Conservation (phyloP, 1,140 invertebrate genomes). For the Diuraphis noxia region DNA sequence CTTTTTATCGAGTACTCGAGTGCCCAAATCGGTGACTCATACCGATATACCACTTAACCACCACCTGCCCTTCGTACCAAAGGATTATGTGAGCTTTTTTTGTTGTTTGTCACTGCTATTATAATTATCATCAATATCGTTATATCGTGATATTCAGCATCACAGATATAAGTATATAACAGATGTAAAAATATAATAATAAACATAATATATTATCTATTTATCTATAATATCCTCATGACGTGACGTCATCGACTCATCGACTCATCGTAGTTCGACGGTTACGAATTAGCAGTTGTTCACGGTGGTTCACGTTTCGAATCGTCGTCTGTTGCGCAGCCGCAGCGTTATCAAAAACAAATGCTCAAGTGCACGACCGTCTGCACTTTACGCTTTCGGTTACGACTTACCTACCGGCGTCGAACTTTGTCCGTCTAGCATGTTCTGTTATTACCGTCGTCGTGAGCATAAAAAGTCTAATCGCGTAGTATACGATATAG, state of each 20-base stretch:
- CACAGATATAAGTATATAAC: too few species aligned
- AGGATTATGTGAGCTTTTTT: not conserved
- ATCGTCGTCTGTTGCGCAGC: not conserved
- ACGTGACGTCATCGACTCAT: too few species aligned
- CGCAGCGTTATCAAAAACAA: not conserved
- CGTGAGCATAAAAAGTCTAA: not conserved
- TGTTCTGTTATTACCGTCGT: not conserved
- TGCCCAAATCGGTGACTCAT: not conserved
- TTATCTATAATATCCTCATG: too few species aligned
- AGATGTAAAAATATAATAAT: too few species aligned
- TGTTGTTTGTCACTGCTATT: too few species aligned
- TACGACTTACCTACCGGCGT: not conserved
- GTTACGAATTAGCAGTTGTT: not conserved
- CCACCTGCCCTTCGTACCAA: too few species aligned
- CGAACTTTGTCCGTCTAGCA: not conserved
- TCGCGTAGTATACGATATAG: not conserved
- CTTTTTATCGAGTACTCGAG: not conserved
- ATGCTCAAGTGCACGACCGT: too few species aligned
- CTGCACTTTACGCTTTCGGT: not conserved
- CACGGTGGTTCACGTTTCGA: too few species aligned
- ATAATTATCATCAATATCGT: too few species aligned
- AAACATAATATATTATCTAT: too few species aligned
- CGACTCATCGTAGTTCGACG: too few species aligned
- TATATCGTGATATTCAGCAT: not conserved
- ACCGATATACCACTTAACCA: not conserved